These are phyloP conservation scores for Periophthalmodon schlosseri DNA, from an alignment of 2,113 vertebrate species.

Conservation along the genomic window DNA sequence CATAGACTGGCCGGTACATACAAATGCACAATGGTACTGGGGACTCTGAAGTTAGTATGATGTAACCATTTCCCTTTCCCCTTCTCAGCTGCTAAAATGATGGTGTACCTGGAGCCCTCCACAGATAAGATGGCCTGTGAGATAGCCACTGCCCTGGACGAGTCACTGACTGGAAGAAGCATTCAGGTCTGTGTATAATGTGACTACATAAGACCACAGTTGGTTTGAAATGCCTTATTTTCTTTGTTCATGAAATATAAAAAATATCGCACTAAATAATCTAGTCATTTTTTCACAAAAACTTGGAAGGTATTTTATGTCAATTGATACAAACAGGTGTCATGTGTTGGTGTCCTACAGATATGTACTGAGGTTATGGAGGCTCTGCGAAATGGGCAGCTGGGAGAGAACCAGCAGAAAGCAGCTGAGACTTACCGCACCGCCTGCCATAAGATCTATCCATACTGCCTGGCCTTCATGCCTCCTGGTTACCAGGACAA, in stretches of 20 bases:
- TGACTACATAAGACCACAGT: not conserved
- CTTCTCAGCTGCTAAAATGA: conserved; percentile 86
- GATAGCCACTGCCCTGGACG: conserved; percentile 85
- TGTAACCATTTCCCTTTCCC: not conserved
- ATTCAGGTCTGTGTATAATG: conserved; percentile 80
- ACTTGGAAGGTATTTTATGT: too few species aligned
- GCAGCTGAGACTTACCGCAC: conserved; percentile 86
- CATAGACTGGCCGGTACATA: conserved; percentile 89
- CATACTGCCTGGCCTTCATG: conserved; percentile 94
- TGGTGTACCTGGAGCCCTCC: conserved; percentile 90
- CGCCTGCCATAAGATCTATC: conserved; percentile 90
- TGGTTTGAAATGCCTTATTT: not conserved
- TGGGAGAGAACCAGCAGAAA: conserved; percentile 88
- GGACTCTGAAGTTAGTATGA: not conserved
- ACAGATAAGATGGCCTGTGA: conserved; percentile 87
- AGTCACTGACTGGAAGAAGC: conserved; percentile 84
- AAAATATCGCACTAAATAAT: not conserved
- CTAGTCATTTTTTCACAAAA: too few species aligned
- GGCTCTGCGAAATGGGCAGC: conserved; percentile 85
- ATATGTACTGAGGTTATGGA: conserved; percentile 89
- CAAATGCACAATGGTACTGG: not conserved
- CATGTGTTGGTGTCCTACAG: conserved; percentile 77
- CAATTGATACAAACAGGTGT: not conserved
- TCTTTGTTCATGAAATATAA: not conserved
- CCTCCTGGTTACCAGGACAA: conserved; percentile 94